Percentiles rank a stretch among this genome's conserved stretches.
Conservation (phyloP, 37 sponge, comb jelly and placozoan genomes). For the Hexactinellida sp. region DNA sequence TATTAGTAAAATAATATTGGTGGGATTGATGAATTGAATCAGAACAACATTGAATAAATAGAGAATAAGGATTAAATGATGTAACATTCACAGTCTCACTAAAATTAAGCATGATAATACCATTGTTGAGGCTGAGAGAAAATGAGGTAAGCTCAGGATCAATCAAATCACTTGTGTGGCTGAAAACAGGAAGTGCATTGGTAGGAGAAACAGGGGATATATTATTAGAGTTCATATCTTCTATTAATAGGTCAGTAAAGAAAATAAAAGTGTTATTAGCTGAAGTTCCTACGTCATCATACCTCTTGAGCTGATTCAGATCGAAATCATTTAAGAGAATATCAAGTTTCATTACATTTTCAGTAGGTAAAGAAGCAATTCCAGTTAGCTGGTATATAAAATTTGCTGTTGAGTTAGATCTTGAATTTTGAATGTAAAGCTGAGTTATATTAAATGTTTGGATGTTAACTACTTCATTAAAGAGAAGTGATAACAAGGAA, state of each 20-base stretch:
- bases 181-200: constrained; percentile 33
- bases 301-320: constrained; percentile 55
- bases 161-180: constrained; percentile 34
- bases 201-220: constrained; percentile 32
- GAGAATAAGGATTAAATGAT: constrained; percentile 29
- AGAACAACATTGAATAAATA: constrained; percentile 41
- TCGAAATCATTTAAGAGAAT: constrained; percentile 34
- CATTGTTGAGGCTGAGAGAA: constrained; percentile 52
- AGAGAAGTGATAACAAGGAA: constrained; percentile 37
- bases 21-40: background rate
- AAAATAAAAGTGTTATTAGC: constrained; percentile 41
- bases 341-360: background rate
- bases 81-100: constrained; percentile 55
- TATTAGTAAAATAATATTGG: background rate
- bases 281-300: constrained; percentile 42
- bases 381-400: background rate
- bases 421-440: constrained; percentile 33
- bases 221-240: constrained; percentile 46
- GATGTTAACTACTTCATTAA: constrained; percentile 68
- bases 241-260: constrained; percentile 16
- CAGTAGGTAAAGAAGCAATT: background rate
- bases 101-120: constrained; percentile 45
- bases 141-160: constrained; percentile 33
- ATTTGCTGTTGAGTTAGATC: background rate
- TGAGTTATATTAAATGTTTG: constrained; percentile 18